phyloP scores from a whole-genome alignment of 2,797 vertebrate genomes.

The Brotula barbata region DNA sequence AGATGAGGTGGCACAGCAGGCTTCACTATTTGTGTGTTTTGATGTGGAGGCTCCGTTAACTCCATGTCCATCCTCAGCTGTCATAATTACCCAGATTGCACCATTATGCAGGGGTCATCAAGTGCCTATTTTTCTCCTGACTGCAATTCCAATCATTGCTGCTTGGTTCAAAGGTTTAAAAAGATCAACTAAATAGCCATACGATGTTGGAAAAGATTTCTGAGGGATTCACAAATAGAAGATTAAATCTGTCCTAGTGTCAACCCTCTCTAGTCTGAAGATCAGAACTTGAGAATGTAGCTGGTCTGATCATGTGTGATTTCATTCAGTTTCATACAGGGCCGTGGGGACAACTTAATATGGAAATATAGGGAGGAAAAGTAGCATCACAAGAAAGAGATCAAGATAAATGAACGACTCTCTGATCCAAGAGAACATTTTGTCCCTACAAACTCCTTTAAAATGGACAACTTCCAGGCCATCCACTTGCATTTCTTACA shows the following conservation, averaged over 20 bases:
- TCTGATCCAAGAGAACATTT: constrained; percentile 22
- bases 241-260: constrained; percentile 41
- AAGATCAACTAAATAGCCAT: constrained; percentile 45
- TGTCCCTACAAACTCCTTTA: constrained; percentile 42
- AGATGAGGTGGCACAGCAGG: constrained; percentile 53
- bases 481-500: constrained; percentile 26
- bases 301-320: constrained; percentile 29
- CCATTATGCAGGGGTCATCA: constrained; percentile 59
- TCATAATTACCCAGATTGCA: constrained; percentile 65
- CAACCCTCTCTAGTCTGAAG: constrained; percentile 26
- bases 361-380: not conserved
- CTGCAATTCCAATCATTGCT: constrained; percentile 48
- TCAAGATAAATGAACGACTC: constrained; percentile 38
- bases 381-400: constrained; percentile 13
- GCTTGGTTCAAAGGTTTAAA: constrained; percentile 37
- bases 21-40: constrained; percentile 68
- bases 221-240: constrained; percentile 9
- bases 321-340: not conserved
- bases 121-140: constrained; percentile 49
- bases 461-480: constrained; percentile 52
- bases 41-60: constrained; percentile 59
- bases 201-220: constrained; percentile 33
- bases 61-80: constrained; percentile 54
- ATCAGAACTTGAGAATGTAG: constrained; percentile 26
- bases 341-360: constrained; percentile 10